phyloP scores from a whole-genome alignment of 2,888 invertebrate species.

The Drosophila recens region DNA sequence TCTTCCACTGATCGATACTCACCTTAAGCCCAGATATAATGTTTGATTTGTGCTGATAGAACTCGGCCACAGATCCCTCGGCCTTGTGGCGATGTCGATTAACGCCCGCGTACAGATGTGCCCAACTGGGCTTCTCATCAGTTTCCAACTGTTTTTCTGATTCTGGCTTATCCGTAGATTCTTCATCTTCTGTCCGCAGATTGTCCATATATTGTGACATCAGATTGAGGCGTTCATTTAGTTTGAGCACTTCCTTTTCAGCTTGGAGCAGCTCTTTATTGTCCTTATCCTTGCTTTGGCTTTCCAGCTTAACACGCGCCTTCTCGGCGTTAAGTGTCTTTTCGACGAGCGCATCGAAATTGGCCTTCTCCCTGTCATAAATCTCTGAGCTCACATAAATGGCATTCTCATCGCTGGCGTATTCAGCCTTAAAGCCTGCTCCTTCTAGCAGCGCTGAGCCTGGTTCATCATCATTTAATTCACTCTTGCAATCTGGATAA shows the following conservation, averaged over 20 bases:
- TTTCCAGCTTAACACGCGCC: background rate
- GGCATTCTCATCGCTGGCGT: conserved; percentile 22
- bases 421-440: conserved; percentile 1
- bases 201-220: conserved; percentile 16
- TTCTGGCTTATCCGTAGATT: background rate
- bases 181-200: background rate
- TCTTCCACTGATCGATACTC: background rate
- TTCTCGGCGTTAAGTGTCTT: conserved; percentile 14
- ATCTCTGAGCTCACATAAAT: conserved; percentile 18
- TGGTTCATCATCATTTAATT: background rate
- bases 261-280: background rate
- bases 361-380: conserved; percentile 14
- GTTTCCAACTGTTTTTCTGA: background rate
- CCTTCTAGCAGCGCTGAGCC: background rate
- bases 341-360: conserved; percentile 17
- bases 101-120: conserved; percentile 23
- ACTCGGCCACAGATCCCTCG: conserved; percentile 29
- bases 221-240: conserved; percentile 9
- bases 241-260: background rate
- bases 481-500: background rate
- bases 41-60: conserved; percentile 30
- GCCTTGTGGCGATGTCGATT: conserved; percentile 37
- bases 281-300: background rate
- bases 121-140: conserved; percentile 13
- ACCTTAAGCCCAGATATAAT: conserved; percentile 28